Percentiles rank a stretch among this genome's conserved stretches.
Evolutionary conservation across 2,797 vertebrate species (phyloP).

Genomic region (Microctenopoma stevenorrisi): DNA sequence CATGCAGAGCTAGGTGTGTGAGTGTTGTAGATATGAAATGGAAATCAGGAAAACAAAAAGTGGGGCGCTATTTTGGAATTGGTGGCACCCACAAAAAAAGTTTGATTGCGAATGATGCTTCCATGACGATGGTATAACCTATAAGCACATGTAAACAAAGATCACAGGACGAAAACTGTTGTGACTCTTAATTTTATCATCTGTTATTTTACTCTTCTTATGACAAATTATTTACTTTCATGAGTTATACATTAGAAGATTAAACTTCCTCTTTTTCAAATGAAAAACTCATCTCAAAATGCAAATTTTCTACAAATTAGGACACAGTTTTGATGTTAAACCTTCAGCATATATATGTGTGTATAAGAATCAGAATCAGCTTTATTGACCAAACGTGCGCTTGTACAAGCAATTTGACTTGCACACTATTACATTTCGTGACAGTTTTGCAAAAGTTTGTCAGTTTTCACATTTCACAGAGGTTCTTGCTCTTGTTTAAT

Average conservation of each 20-base stretch:
- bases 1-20: conserved; percentile 66
- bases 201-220: no score
- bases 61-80: conserved; percentile 24
- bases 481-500: neutral
- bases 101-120: neutral
- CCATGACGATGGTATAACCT: neutral
- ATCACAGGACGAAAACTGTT: neutral
- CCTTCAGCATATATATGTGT: no score
- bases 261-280: neutral
- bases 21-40: conserved; percentile 76
- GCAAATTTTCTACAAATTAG: neutral
- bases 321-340: no score
- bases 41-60: conserved; percentile 67
- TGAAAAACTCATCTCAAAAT: neutral
- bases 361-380: no score
- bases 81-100: conserved; percentile 14
- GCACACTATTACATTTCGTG: no score
- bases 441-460: neutral
- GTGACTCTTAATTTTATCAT: neutral
- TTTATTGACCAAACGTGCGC: no score
- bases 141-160: neutral
- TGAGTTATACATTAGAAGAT: neutral
- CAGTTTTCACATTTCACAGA: neutral
- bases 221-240: neutral
- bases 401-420: no score